Percentiles rank a stretch among this genome's conserved stretches.
phyloP scores from a whole-genome alignment of 1,140 invertebrate species.

The Pseudomyrmex gracilis region DNA sequence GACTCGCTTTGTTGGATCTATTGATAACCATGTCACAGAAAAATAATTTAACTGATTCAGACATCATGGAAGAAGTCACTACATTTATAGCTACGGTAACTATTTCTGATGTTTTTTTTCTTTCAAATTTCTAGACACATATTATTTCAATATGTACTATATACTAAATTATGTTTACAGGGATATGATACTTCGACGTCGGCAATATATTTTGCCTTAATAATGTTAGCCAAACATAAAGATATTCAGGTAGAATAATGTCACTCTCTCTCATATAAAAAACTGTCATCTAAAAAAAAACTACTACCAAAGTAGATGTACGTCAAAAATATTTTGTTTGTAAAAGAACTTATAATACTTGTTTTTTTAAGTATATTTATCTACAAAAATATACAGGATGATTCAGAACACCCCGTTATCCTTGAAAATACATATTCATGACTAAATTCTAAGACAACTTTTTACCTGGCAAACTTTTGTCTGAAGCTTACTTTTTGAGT shows the following conservation, averaged over 20 bases:
- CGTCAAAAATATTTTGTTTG: no score
- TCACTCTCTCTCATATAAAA: background rate
- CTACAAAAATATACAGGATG: no score
- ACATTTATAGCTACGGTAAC: slow-evolving; percentile 93
- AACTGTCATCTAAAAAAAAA: background rate
- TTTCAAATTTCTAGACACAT: no score
- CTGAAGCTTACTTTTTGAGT: no score
- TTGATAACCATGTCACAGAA: slow-evolving; percentile 87
- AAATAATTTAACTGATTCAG: slow-evolving; percentile 86
- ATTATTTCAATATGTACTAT: no score
- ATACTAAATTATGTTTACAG: slow-evolving; percentile 69
- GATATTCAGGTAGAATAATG: slow-evolving; percentile 85
- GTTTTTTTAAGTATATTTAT: no score
- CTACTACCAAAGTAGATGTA: no score
- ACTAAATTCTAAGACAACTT: no score
- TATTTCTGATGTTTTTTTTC: background rate
- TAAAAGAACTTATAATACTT: no score
- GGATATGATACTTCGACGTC: slow-evolving; percentile 92
- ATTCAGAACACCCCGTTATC: no score
- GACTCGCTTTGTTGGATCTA: slow-evolving; percentile 93
- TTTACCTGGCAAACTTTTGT: no score
- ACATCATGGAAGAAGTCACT: slow-evolving; percentile 93
- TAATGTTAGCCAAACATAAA: slow-evolving; percentile 88
- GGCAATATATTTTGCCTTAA: slow-evolving; percentile 87
- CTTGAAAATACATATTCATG: no score